phyloP scores from a whole-genome alignment of 2,113 vertebrate genomes.

The Haemorhous mexicanus region DNA sequence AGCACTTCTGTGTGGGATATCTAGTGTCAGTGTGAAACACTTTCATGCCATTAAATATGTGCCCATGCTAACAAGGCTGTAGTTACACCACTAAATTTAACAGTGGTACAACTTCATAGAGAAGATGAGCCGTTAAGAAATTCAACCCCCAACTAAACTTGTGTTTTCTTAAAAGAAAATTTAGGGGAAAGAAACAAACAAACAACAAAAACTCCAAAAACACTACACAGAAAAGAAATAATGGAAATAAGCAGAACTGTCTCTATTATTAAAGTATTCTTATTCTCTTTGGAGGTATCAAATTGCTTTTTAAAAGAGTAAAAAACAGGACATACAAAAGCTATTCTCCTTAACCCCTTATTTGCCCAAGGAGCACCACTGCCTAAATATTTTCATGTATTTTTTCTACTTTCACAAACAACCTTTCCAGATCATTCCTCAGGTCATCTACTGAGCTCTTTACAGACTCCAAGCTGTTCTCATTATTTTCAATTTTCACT shows the following conservation, averaged over 20 bases:
- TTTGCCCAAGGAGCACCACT: background rate
- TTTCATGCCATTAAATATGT: background rate
- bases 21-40: background rate
- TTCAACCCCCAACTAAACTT: background rate
- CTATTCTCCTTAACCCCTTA: constrained; percentile 16
- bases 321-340: constrained; percentile 52
- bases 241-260: constrained; percentile 60
- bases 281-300: constrained; percentile 35
- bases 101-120: background rate
- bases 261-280: constrained; percentile 47
- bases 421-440: constrained; percentile 74
- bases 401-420: constrained; percentile 72
- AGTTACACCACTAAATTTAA: background rate
- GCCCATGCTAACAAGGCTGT: background rate
- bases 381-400: constrained; percentile 68
- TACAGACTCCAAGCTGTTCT: constrained; percentile 76
- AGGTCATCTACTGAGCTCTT: constrained; percentile 78
- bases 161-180: background rate
- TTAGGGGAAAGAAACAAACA: background rate
- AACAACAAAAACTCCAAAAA: background rate
- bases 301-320: constrained; percentile 20
- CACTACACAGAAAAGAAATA: constrained; percentile 29
- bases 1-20: background rate
- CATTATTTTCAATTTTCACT: constrained; percentile 83
- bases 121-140: background rate